Base-by-base conservation (phyloP, 2,113 vertebrate genomes). In the Proterorhinus semilunaris region DNA sequence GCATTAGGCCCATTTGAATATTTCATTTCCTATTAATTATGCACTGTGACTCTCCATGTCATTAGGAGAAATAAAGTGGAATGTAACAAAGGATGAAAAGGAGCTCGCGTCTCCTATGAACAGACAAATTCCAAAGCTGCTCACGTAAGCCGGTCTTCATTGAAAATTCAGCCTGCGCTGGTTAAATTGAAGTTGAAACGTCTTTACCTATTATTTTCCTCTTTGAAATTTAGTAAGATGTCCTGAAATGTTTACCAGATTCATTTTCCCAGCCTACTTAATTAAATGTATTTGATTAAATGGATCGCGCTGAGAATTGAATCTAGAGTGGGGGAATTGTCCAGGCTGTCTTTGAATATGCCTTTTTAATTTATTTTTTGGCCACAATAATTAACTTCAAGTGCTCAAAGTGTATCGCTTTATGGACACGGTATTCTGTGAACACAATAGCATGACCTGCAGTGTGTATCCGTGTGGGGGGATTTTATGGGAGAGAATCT, bases 21-120 rank as follows among this genome's bases (percentile, higher is more conserved):
- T 99, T 98, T 98, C 96, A 98, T 99, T 98, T 98, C 96, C 97
- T 98, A 98, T 98, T 98, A 99, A 98, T 98, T 98, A 99, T 99
- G 96, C 95, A 98, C 98, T 96, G 96, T 97, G 96, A 96, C 96
- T 98, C 96, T 96, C 94, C 95, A 94, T 98, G 96, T 98, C 96
- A 98, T 98, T 99, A 97, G 95, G 96, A 95, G 85, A 90, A 91
- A 90, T 95, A 96, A 95, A 94, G 95, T 95, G 94, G 95, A 96
- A 95, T 95, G 94, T 97, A 98, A 98, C 96, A 97, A 98, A 99
- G 95, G 96, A 97, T 96, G 95, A 98, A 98, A 96, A 96, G 94
- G 93, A 95, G 93, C 93, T 91, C 73, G 94, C 90, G 93, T 94
- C 94, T 94, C 93, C 93, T 92, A 93, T 81, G 87, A 95, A 94